phyloP scores from a whole-genome alignment of 2,113 vertebrate species.

The Raja brachyura region DNA sequence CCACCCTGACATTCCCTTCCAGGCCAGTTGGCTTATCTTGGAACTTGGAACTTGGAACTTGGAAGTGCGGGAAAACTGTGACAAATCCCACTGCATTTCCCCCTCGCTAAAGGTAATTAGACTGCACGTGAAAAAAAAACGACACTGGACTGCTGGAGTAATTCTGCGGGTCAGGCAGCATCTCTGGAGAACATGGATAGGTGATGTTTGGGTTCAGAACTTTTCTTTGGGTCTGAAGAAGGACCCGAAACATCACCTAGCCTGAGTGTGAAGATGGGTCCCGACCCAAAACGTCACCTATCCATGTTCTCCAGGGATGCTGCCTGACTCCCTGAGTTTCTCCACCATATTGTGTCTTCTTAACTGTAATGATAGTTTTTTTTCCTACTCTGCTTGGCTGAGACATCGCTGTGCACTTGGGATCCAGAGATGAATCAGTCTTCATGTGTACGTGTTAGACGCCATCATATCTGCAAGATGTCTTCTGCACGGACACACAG shows the following conservation, averaged over 20 bases:
- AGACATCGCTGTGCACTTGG: neutral
- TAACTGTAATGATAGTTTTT: neutral
- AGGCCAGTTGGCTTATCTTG: neutral
- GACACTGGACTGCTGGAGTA: too few relatives aligned
- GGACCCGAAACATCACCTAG: too few relatives aligned
- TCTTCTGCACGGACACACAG: neutral
- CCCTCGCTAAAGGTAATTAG: too few relatives aligned
- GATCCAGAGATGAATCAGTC: neutral
- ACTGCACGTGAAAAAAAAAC: neutral
- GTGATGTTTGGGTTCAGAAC: too few relatives aligned
- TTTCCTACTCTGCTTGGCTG: neutral
- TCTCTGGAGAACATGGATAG: too few relatives aligned
- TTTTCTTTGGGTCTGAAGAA: too few relatives aligned
- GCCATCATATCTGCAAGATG: neutral
- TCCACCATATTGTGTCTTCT: neutral
- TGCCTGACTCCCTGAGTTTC: too few relatives aligned
- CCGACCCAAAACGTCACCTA: too few relatives aligned
- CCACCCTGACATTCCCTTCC: neutral
- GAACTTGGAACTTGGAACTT: neutral
- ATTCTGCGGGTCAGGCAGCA: too few relatives aligned
- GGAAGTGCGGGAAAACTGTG: neutral
- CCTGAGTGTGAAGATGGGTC: too few relatives aligned
- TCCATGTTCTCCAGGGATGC: too few relatives aligned
- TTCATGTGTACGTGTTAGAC: neutral
- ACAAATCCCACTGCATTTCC: neutral